These are phyloP conservation scores for Acrocephalus arundinaceus DNA, from an alignment of 2,113 vertebrate genomes.

Conservation along the genomic window DNA sequence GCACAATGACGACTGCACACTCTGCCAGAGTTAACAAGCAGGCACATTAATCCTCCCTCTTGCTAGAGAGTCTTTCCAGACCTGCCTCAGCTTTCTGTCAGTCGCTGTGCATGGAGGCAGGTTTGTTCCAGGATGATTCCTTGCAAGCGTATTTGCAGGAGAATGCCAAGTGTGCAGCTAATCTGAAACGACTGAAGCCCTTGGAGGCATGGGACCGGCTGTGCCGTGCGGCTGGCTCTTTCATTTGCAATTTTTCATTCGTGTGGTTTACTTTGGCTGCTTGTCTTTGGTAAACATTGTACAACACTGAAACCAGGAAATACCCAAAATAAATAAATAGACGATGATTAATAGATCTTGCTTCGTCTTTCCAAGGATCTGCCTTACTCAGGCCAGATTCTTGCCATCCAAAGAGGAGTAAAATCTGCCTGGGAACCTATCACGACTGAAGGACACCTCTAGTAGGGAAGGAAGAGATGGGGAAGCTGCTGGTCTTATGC, in stretches of 20 bases:
- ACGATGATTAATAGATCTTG: background rate
- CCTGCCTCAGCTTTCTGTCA: background rate
- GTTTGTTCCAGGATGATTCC: background rate
- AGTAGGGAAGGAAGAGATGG: background rate
- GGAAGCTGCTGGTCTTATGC: background rate
- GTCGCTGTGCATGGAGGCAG: background rate
- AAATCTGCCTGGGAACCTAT: background rate
- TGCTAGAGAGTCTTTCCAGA: conserved; percentile 34
- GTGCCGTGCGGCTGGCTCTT: background rate
- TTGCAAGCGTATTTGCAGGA: background rate
- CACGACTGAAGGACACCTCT: background rate
- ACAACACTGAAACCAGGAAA: conserved; percentile 30
- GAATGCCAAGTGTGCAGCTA: background rate
- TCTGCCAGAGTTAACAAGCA: conserved; percentile 32
- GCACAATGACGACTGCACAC: background rate
- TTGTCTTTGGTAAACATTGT: background rate
- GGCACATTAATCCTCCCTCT: background rate
- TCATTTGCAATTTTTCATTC: background rate
- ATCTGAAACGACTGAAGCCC: background rate
- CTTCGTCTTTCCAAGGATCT: background rate
- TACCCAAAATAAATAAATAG: background rate
- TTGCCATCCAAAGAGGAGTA: background rate
- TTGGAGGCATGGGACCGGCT: background rate
- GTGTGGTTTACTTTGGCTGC: conserved; percentile 6
- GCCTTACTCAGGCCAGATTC: background rate